Conservation (phyloP, 2,113 vertebrate species). For the Ictalurus furcatus region DNA sequence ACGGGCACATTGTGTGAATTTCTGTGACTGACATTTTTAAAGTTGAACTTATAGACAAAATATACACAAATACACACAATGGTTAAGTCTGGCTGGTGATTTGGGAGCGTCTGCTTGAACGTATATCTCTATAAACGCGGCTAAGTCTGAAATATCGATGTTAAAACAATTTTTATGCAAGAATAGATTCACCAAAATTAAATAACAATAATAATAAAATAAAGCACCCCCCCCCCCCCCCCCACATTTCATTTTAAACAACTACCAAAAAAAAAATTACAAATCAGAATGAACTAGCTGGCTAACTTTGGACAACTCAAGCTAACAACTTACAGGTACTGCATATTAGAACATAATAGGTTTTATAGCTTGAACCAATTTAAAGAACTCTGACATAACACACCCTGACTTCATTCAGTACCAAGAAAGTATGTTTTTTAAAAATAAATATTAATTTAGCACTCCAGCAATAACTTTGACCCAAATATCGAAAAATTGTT, state of each 20-base stretch:
- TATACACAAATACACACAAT: neutral
- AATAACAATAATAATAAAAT: neutral
- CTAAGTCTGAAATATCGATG: neutral
- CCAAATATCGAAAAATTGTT: neutral
- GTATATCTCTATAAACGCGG: neutral
- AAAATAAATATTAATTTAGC: neutral
- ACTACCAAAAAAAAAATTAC: neutral
- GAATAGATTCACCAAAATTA: neutral
- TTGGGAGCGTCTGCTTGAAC: neutral
- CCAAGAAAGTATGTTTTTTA: neutral
- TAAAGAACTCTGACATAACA: neutral
- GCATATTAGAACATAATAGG: neutral
- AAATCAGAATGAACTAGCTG: neutral
- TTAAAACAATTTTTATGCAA: neutral
- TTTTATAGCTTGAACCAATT: neutral
- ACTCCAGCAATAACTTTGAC: neutral
- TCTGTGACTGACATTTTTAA: conserved; percentile 10
- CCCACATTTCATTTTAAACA: neutral
- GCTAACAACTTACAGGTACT: neutral
- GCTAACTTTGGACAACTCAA: neutral
- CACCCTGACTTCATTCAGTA: neutral
- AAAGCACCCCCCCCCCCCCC: neutral
- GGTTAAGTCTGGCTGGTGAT: neutral
- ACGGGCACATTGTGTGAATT: neutral
- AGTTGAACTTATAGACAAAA: conserved; percentile 7